These are phyloP conservation scores for Pipistrellus pygmaeus DNA, from an alignment of 2,797 vertebrate genomes.

Conservation along the genomic window DNA sequence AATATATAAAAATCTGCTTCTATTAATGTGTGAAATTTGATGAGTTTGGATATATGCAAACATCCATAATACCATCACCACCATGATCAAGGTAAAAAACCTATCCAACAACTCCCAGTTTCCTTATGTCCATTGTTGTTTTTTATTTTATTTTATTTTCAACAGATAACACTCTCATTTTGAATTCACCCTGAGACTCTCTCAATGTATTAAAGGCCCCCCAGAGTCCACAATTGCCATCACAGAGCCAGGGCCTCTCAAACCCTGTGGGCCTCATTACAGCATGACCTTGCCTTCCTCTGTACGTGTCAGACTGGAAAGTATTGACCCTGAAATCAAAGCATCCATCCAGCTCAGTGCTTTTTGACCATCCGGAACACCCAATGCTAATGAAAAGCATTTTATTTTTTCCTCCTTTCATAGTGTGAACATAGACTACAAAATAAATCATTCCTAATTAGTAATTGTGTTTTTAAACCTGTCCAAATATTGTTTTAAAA, in stretches of 20 bases:
- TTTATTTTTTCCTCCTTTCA: conserved; percentile 37
- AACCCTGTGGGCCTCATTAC: conserved; percentile 63
- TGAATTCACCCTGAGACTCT: conserved; percentile 9
- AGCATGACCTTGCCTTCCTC: conserved; percentile 42
- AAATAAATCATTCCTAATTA: conserved; percentile 26
- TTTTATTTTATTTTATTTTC: background rate
- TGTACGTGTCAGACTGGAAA: conserved; percentile 50
- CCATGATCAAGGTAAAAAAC: background rate
- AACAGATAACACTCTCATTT: conserved; percentile 41
- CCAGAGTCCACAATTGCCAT: background rate
- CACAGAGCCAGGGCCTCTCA: conserved; percentile 2
- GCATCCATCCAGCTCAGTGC: conserved; percentile 26
- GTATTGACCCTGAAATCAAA: conserved; percentile 67
- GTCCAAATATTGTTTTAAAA: background rate
- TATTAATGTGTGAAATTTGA: background rate
- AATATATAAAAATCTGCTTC: background rate
- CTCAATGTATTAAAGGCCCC: background rate
- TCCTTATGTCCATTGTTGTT: background rate
- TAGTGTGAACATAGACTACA: background rate
- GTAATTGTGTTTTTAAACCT: conserved; percentile 13
- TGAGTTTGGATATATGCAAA: background rate
- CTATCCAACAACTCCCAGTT: background rate
- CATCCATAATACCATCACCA: background rate
- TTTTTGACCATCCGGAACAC: conserved; percentile 44
- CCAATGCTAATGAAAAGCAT: background rate